Conservation (phyloP, 2,888 invertebrate genomes). For the Zhuqinia jingwanae region DNA sequence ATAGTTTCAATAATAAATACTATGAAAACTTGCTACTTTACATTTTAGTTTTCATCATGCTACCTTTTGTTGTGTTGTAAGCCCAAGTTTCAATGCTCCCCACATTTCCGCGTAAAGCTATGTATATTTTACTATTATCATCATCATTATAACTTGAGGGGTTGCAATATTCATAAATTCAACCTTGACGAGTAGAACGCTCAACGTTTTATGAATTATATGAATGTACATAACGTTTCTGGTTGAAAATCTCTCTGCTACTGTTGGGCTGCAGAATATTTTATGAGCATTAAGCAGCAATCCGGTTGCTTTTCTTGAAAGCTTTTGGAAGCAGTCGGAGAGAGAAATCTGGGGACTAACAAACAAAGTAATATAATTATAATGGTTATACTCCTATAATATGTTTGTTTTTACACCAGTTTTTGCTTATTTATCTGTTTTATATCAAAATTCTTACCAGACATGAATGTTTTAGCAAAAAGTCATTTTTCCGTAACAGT, state of each 20-base stretch:
- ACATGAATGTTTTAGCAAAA: too few species aligned
- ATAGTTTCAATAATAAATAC: not conserved
- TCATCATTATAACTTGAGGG: not conserved
- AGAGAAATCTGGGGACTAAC: too few species aligned
- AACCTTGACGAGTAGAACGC: not conserved
- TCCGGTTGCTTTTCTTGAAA: slow-evolving; percentile 1
- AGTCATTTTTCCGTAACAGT: too few species aligned
- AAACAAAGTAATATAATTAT: too few species aligned
- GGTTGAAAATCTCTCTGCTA: not conserved
- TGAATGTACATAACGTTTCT: not conserved
- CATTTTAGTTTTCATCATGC: not conserved
- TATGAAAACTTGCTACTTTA: slow-evolving; percentile 1
- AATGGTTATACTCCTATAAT: too few species aligned
- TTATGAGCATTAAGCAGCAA: not conserved
- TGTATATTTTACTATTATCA: not conserved
- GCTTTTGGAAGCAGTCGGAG: too few species aligned
- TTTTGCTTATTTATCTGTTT: too few species aligned
- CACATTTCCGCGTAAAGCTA: not conserved
- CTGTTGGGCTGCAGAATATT: not conserved
- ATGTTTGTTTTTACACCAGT: too few species aligned
- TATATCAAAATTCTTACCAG: too few species aligned
- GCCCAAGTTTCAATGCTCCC: not conserved
- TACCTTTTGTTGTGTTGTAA: not conserved
- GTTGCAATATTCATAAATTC: slow-evolving; percentile 5
- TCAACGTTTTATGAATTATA: not conserved